These are phyloP conservation scores for Lutjanus erythropterus DNA, from an alignment of 2,113 vertebrate species.

Conservation along the genomic window DNA sequence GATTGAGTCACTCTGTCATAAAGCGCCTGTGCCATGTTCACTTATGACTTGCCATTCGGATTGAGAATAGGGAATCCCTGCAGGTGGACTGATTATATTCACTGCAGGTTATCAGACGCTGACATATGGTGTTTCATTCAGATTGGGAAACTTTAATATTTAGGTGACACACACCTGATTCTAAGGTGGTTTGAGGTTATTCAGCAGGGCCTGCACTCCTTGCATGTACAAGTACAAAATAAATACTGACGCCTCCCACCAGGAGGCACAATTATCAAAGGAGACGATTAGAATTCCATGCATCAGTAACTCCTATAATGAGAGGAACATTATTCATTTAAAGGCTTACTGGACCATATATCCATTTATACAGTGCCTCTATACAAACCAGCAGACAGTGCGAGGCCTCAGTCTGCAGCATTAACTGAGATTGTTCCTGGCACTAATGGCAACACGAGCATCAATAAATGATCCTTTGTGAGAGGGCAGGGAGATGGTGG, in stretches of 20 bases:
- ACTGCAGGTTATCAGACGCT: constrained; percentile 5
- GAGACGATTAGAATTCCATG: constrained; percentile 15
- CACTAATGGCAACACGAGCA: constrained; percentile 45
- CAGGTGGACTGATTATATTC: constrained; percentile 11
- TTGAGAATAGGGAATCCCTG: constrained; percentile 15
- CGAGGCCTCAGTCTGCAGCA: constrained; percentile 27
- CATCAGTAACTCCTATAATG: constrained; percentile 25
- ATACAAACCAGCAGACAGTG: not conserved
- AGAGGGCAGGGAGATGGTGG: constrained; percentile 2
- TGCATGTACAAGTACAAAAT: not conserved
- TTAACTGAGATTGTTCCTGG: constrained; percentile 4
- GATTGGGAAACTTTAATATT: not conserved
- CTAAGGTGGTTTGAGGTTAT: not conserved
- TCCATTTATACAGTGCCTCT: constrained; percentile 8
- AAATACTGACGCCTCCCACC: constrained; percentile 45
- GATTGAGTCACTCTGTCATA: constrained; percentile 60
- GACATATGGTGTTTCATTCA: not conserved
- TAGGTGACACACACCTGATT: not conserved
- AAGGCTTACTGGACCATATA: constrained; percentile 29
- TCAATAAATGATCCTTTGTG: constrained; percentile 57
- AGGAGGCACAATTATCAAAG: constrained; percentile 52
- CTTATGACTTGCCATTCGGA: not conserved
- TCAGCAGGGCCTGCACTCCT: not conserved
- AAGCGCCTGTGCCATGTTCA: not conserved
- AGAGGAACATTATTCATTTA: constrained; percentile 38